Evolutionary conservation across 2,113 vertebrate species (phyloP).

Genomic region (Coregonus clupeaformis): DNA sequence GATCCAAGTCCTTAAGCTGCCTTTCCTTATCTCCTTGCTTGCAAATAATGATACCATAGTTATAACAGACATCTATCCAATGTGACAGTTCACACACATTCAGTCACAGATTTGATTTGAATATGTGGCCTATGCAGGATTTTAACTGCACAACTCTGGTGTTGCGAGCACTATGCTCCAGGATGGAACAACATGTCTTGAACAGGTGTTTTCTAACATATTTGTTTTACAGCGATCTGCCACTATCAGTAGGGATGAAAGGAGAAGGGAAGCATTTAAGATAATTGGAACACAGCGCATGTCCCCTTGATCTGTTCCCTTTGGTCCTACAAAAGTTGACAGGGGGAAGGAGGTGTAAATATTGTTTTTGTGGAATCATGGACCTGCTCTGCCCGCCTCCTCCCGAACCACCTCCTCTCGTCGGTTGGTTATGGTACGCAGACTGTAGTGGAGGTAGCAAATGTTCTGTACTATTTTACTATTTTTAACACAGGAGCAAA

Average conservation of each 20-base stretch:
- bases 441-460: conserved; percentile 48
- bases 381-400: background rate
- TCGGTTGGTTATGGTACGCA: conserved; percentile 47
- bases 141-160: background rate
- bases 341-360: background rate
- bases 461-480: conserved; percentile 52
- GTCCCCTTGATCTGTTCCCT: background rate
- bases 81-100: too few relatives aligned
- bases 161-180: background rate
- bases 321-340: background rate
- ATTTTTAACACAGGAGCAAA: conserved; percentile 51
- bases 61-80: too few relatives aligned
- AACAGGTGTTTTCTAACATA: too few relatives aligned
- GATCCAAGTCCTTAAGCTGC: background rate
- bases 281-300: background rate
- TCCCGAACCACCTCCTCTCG: background rate
- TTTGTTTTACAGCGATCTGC: too few relatives aligned
- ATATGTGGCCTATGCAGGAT: too few relatives aligned
- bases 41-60: too few relatives aligned
- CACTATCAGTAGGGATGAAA: background rate
- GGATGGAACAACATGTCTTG: too few relatives aligned
- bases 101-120: too few relatives aligned
- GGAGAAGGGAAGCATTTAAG: background rate
- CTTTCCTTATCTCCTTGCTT: too few relatives aligned
- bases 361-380: background rate